Conservation (phyloP, 1,140 invertebrate genomes). For the Halesus radiatus region DNA sequence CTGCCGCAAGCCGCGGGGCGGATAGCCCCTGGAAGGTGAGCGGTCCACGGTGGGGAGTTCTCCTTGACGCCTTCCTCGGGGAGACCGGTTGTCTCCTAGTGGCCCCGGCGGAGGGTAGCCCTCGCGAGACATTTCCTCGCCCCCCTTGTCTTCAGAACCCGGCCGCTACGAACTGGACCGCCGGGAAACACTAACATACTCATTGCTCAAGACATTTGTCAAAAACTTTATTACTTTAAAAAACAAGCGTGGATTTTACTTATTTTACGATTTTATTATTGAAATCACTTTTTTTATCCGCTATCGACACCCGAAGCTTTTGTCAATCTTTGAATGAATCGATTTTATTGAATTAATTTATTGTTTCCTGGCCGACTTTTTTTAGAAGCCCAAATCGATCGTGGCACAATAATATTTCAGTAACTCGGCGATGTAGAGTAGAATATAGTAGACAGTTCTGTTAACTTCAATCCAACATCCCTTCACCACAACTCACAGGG, state of each 20-base stretch:
- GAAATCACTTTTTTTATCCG: too few species aligned
- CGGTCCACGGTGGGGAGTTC: slow-evolving; percentile 88
- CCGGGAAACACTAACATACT: slow-evolving; percentile 1
- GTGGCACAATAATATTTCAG: background rate
- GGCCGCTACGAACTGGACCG: background rate
- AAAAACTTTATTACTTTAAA: background rate
- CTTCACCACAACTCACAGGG: too few species aligned
- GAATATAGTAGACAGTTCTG: too few species aligned
- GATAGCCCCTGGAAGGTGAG: slow-evolving; percentile 82
- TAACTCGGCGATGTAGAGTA: too few species aligned
- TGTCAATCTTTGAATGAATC: too few species aligned
- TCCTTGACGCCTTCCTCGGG: slow-evolving; percentile 74
- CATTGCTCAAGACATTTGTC: slow-evolving; percentile 32
- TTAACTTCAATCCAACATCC: too few species aligned
- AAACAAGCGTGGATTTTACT: too few species aligned
- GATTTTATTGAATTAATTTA: too few species aligned
- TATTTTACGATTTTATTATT: too few species aligned
- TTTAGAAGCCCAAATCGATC: background rate
- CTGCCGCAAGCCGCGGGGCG: slow-evolving; percentile 71
- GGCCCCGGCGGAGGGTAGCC: slow-evolving; percentile 74
- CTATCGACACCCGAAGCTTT: too few species aligned
- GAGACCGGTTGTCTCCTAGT: slow-evolving; percentile 73
- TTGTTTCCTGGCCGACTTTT: too few species aligned
- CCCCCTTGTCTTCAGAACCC: background rate
- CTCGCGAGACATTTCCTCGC: slow-evolving; percentile 63